Evolutionary conservation across 2,113 vertebrate species (phyloP), one percentile per base, ranked within the genome.

Genomic region (Peromyscus polionotus): DNA sequence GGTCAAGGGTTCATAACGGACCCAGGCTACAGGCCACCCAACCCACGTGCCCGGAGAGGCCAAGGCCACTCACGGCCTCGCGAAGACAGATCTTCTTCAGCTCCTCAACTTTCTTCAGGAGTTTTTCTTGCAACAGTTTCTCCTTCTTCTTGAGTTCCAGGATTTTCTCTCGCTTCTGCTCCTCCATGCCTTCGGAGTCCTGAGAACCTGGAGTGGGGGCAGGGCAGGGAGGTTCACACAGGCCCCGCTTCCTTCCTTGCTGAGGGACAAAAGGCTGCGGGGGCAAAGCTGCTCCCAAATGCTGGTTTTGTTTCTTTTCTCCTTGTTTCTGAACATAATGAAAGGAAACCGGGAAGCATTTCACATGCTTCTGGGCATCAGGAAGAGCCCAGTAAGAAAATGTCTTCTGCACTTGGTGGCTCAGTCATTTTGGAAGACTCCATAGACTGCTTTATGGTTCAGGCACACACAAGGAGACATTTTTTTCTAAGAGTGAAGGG

Each of bases 121-220:
- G 98, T 16, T 98, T 98, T 73, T 99, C 99, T 90, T 99, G 99
- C 85, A 99, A 98, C 36, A 99, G 97, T 87, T 99, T 99, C 93
- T 99, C 99, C 97, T 99, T 99, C 97, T 99, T 99, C 98, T 99
- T 99, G 26, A 99, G 98, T 77, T 99, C 99, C 4, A 98, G 98
- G 1, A 99, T 99, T 97, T 99, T 99, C 97, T 99, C 99, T 92
- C 99, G 99, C 98, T 99, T 99, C 91, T 99, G 99, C 65, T 99
- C 99, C 93, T 99, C 99, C 0, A 98, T 99, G 65, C 99, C 98
- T 97, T 99, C 99, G 0, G 99, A 99, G 97, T 99, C 99, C 70
- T 99, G 99, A 90, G 99, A 99, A 96, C 99, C 99, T 99, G 17
- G 73, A 11, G 31, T 24, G 45, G 48, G 26, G 19, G 72, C 33